Evolutionary conservation across 2,113 vertebrate species (phyloP).

Genomic region (Labeo rohita): DNA sequence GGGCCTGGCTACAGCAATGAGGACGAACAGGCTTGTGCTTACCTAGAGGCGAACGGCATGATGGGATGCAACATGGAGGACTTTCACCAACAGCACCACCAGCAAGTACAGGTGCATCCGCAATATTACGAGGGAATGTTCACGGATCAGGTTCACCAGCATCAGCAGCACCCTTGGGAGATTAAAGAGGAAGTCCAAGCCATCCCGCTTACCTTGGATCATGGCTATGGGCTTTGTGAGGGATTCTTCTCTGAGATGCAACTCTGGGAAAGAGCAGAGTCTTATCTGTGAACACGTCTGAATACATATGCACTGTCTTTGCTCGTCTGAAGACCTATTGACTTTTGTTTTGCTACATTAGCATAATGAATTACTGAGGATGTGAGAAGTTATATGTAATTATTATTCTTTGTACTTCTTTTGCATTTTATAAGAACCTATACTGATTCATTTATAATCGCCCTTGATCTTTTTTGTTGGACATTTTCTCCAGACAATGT

Average conservation of each 20-base stretch:
- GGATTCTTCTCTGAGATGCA: constrained; percentile 81
- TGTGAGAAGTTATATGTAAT: constrained; percentile 51
- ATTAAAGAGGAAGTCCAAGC: constrained; percentile 75
- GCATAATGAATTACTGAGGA: constrained; percentile 67
- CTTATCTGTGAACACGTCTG: constrained; percentile 72
- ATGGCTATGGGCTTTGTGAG: constrained; percentile 76
- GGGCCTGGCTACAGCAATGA: constrained; percentile 65
- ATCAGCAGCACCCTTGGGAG: constrained; percentile 78
- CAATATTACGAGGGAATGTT: constrained; percentile 75
- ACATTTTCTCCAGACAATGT: constrained; percentile 49
- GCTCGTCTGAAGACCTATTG: constrained; percentile 55
- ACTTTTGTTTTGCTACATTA: constrained; percentile 81
- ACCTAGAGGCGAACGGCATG: constrained; percentile 68
- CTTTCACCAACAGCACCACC: constrained; percentile 68
- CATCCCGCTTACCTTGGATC: constrained; percentile 74
- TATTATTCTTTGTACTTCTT: constrained; percentile 56
- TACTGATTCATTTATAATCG: constrained; percentile 54
- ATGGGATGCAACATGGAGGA: constrained; percentile 65
- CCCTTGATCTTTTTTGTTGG: constrained; percentile 41
- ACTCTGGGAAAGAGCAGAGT: constrained; percentile 77
- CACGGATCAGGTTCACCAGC: constrained; percentile 66
- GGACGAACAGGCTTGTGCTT: constrained; percentile 70
- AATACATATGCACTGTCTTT: constrained; percentile 36
- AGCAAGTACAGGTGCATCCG: constrained; percentile 67
- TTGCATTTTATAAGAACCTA: constrained; percentile 48